Percentiles rank a stretch among this genome's conserved stretches.
These are phyloP conservation scores for Choristoneura fumiferana DNA, from an alignment of 1,140 invertebrate species.

Conservation along the genomic window DNA sequence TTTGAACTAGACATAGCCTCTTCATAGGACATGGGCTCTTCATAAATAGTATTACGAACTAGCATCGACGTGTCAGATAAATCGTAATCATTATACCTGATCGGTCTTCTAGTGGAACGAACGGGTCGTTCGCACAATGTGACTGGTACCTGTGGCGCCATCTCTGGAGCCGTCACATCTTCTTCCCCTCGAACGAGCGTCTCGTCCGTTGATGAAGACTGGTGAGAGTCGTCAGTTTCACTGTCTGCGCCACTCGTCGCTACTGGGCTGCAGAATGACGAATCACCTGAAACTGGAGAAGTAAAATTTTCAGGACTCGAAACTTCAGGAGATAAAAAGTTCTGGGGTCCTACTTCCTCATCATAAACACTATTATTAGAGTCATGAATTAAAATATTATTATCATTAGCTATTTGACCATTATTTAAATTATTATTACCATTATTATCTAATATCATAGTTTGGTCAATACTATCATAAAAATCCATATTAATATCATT, in stretches of 20 bases:
- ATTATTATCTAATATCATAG: neutral
- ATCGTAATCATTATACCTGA: neutral
- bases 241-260: too few species aligned
- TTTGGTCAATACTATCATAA: neutral
- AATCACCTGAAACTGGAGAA: too few species aligned
- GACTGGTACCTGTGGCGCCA: neutral
- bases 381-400: neutral
- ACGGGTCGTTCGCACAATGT: neutral
- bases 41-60: neutral
- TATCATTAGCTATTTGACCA: neutral
- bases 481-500: too few species aligned
- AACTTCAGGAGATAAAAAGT: too few species aligned
- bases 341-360: neutral
- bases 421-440: neutral
- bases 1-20: neutral
- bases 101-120: neutral
- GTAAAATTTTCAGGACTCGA: too few species aligned
- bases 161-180: neutral
- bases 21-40: neutral
- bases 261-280: neutral
- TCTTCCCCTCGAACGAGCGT: neutral
- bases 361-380: neutral
- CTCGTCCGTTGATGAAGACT: too few species aligned
- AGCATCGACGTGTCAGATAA: neutral
- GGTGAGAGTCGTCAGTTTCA: too few species aligned